Evolutionary conservation across 2,888 invertebrate genomes (phyloP).

Genomic region (Prostheceraeus crozeri): DNA sequence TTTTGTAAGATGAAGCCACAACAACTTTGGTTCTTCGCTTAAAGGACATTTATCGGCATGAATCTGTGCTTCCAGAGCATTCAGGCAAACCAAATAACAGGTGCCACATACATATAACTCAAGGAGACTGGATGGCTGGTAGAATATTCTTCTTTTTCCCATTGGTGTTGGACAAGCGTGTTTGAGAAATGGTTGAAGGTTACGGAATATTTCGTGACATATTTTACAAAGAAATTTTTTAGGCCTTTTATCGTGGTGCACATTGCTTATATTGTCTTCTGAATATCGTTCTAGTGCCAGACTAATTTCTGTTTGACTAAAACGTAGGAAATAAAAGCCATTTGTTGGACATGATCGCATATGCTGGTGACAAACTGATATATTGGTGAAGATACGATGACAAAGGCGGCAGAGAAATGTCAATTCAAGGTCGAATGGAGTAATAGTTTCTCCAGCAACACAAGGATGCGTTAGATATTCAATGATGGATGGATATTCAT

Average conservation of each 20-base stretch:
- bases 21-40: constrained; percentile 7
- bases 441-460: constrained; percentile 1
- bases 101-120: not conserved
- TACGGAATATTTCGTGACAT: constrained; percentile 15
- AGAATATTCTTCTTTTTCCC: not conserved
- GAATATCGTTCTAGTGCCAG: constrained; percentile 9
- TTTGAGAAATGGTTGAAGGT: not conserved
- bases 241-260: not conserved
- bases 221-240: constrained; percentile 10
- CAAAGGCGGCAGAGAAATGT: constrained; percentile 4
- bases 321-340: constrained; percentile 11
- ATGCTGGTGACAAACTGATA: constrained; percentile 2
- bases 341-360: not conserved
- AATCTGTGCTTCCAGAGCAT: not conserved
- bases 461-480: constrained; percentile 22
- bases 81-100: not conserved
- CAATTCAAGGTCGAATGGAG: constrained; percentile 15
- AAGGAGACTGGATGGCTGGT: not conserved
- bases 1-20: constrained; percentile 3
- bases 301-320: not conserved
- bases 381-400: not conserved
- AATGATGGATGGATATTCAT: not conserved
- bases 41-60: constrained; percentile 15
- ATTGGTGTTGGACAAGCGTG: constrained; percentile 7
- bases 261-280: constrained; percentile 9